Evolutionary conservation across 2,113 vertebrate species (phyloP).

Genomic region (Cygnus buccinator): DNA sequence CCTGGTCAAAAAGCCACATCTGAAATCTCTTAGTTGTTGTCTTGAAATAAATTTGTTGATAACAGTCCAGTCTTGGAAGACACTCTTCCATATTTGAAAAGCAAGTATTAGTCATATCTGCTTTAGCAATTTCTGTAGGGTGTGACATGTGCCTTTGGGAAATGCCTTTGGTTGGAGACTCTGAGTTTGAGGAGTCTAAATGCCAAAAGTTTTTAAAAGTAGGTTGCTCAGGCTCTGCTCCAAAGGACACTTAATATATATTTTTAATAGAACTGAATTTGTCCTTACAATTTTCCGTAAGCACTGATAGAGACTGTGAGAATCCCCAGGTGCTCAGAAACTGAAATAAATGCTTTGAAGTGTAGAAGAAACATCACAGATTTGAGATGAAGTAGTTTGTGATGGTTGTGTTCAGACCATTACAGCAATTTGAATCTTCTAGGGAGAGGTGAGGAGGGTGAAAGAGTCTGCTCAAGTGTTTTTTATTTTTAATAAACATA

Average conservation of each 20-base stretch:
- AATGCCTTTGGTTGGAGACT: neutral
- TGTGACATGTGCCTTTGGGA: neutral
- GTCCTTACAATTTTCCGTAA: neutral
- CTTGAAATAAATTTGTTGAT: neutral
- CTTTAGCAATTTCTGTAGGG: neutral
- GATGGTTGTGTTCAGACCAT: neutral
- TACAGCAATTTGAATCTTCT: neutral
- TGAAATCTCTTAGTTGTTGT: neutral
- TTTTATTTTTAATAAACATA: neutral
- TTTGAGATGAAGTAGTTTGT: neutral
- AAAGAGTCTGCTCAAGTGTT: neutral
- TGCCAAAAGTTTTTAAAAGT: neutral
- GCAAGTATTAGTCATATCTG: neutral
- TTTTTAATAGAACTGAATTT: neutral
- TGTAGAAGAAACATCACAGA: neutral
- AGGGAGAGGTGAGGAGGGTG: neutral
- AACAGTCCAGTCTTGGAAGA: neutral
- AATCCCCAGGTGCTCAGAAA: neutral
- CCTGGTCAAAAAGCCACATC: neutral
- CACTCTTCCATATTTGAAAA: neutral
- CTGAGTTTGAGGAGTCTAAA: neutral
- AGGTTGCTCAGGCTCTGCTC: neutral
- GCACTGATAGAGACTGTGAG: neutral
- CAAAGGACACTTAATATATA: neutral
- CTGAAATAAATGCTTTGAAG: neutral